phyloP scores from a whole-genome alignment of 2,797 vertebrate genomes.

The Sebastes hopkinsi region DNA sequence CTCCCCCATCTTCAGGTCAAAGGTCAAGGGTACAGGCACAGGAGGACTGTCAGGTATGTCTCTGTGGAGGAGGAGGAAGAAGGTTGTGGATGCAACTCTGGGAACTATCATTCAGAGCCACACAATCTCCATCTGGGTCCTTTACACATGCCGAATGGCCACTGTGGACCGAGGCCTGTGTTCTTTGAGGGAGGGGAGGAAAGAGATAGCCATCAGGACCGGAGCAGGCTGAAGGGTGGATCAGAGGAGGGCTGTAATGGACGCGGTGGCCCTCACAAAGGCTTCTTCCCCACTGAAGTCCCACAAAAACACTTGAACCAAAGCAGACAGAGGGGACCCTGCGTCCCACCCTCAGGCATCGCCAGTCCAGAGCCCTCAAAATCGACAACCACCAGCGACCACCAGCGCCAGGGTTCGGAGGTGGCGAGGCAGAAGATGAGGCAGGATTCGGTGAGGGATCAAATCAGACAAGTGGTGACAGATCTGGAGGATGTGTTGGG shows the following conservation, averaged over 20 bases:
- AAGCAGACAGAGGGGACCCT: conserved; percentile 54
- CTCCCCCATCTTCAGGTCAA: conserved; percentile 79
- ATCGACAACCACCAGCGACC: neutral
- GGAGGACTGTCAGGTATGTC: conserved; percentile 59
- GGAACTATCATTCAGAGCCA: conserved; percentile 50
- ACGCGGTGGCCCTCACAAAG: conserved; percentile 33
- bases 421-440: conserved; percentile 56
- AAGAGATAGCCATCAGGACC: conserved; percentile 62
- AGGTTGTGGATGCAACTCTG: conserved; percentile 31
- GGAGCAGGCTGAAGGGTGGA: conserved; percentile 49
- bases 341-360: conserved; percentile 5
- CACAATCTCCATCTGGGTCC: conserved; percentile 23
- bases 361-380: conserved; percentile 28
- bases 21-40: conserved; percentile 70
- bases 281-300: conserved; percentile 83
- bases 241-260: conserved; percentile 69
- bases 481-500: conserved; percentile 85
- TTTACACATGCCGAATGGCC: conserved; percentile 61
- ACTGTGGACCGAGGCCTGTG: conserved; percentile 55
- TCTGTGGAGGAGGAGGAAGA: conserved; percentile 60
- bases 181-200: conserved; percentile 55
- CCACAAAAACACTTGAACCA: conserved; percentile 73
- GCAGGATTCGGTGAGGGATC: conserved; percentile 77
- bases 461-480: conserved; percentile 85
- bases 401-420: conserved; percentile 26